These are phyloP conservation scores for Ibidorhyncha struthersii DNA, from an alignment of 2,113 vertebrate species.

Conservation along the genomic window DNA sequence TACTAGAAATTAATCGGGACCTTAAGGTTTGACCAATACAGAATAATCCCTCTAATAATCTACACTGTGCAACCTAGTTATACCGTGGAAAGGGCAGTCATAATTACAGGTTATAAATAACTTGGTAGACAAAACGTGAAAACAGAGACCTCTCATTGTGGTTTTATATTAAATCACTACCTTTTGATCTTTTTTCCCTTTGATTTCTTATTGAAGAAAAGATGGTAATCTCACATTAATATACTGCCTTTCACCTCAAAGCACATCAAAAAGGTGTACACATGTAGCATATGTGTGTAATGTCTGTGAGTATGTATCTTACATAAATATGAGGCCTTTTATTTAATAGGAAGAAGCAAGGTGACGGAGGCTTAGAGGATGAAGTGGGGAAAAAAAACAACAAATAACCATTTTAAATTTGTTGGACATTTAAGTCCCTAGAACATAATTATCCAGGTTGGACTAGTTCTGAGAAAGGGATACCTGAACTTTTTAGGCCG, in stretches of 20 bases:
- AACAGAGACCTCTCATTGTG: background rate
- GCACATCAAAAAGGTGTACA: background rate
- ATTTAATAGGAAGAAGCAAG: background rate
- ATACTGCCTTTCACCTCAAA: constrained; percentile 3
- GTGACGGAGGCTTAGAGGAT: background rate
- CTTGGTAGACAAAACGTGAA: background rate
- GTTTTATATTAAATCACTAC: background rate
- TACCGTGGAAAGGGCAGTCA: background rate
- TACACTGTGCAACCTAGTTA: background rate
- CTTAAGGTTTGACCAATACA: background rate
- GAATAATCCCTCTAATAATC: constrained; percentile 1
- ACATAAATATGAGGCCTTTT: background rate
- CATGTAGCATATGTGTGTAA: background rate
- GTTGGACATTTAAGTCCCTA: background rate
- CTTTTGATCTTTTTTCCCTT: constrained; percentile 3
- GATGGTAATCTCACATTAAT: constrained; percentile 28
- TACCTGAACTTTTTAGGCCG: background rate
- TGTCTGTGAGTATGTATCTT: background rate
- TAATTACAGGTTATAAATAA: constrained; percentile 44
- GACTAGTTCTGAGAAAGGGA: background rate
- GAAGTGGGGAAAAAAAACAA: accelerated
- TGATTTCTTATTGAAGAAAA: constrained; percentile 35
- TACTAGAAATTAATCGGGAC: constrained; percentile 7
- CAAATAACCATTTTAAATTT: background rate
- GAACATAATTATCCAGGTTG: background rate